Conservation (phyloP, 2,888 invertebrate species). For the Tubulanus polymorphus region DNA sequence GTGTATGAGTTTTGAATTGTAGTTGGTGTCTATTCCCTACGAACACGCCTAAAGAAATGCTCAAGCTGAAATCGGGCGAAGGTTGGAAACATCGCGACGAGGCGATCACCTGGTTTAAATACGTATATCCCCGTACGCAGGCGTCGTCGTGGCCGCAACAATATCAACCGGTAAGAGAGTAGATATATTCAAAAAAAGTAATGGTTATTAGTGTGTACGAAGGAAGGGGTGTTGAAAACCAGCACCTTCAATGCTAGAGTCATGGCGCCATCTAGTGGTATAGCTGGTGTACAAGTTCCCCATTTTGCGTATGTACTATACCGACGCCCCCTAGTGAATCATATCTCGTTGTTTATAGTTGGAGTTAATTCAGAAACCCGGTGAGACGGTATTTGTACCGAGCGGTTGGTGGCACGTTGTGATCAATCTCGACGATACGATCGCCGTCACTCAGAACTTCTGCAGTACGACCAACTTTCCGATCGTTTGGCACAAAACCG, state of each 20-base stretch:
- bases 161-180: slow-evolving; percentile 78
- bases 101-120: slow-evolving; percentile 95
- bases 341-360: no score
- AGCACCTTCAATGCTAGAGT: no score
- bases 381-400: slow-evolving; percentile 97
- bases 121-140: slow-evolving; percentile 91
- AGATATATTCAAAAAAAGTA: slow-evolving; percentile 7
- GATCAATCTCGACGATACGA: slow-evolving; percentile 89
- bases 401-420: slow-evolving; percentile 99
- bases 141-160: slow-evolving; percentile 84
- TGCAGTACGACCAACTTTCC: slow-evolving; percentile 86
- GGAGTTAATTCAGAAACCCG: slow-evolving; percentile 90
- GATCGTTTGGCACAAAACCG: slow-evolving; percentile 95
- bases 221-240: no score
- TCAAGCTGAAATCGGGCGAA: slow-evolving; percentile 86
- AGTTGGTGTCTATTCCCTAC: slow-evolving; percentile 99
- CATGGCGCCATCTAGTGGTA: slow-evolving; percentile 4
- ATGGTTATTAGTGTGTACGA: background rate
- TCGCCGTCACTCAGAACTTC: slow-evolving; percentile 98
- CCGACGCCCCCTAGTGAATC: no score
- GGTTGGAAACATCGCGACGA: slow-evolving; percentile 98
- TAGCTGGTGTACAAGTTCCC: no score
- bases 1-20: slow-evolving; percentile 16
- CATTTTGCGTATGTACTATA: no score
- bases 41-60: slow-evolving; percentile 86